These are phyloP conservation scores for Margarornis squamiger DNA, from an alignment of 2,797 vertebrate species.

Conservation along the genomic window DNA sequence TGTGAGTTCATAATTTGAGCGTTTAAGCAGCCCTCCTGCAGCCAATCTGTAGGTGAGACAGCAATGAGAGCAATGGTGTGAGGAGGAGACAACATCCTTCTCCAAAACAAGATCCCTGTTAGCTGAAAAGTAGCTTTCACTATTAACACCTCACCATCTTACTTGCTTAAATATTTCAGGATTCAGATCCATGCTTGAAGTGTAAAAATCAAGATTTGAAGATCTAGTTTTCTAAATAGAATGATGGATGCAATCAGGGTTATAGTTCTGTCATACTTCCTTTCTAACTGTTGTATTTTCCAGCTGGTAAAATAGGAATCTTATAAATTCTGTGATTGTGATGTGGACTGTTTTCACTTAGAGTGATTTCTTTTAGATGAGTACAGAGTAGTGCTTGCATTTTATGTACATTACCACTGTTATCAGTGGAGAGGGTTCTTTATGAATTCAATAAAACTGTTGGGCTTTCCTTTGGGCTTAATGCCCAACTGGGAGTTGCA, in stretches of 20 bases:
- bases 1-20: not conserved
- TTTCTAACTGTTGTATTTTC: not conserved
- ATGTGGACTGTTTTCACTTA: not conserved
- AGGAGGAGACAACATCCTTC: not conserved
- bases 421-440: not conserved
- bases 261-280: not conserved
- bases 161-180: not conserved
- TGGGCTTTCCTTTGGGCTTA: not conserved
- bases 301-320: not conserved
- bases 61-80: accelerated
- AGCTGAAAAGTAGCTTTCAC: not conserved
- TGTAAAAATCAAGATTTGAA: not conserved
- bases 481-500: not conserved
- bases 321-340: not conserved
- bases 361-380: not conserved
- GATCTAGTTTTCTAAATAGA: not conserved
- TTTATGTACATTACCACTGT: not conserved
- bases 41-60: not conserved
- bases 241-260: not conserved
- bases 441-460: not conserved
- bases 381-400: not conserved
- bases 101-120: not conserved
- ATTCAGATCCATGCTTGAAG: not conserved
- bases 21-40: not conserved
- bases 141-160: not conserved